These are phyloP conservation scores for Microhierax caerulescens DNA, from an alignment of 2,797 vertebrate genomes.

Conservation along the genomic window DNA sequence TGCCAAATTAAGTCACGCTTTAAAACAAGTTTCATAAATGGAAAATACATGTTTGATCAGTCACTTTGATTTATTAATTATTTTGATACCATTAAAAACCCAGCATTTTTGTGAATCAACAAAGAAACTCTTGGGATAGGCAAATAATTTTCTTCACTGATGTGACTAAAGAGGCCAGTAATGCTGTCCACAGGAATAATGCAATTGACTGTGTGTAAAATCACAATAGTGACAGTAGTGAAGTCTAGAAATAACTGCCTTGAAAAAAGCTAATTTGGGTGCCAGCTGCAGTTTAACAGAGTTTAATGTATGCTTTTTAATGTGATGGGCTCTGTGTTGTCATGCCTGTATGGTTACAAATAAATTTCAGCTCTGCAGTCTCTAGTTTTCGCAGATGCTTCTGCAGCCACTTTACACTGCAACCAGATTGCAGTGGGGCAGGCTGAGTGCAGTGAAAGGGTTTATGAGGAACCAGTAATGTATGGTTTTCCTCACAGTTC, in stretches of 20 bases:
- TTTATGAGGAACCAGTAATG: background rate
- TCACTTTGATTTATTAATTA: background rate
- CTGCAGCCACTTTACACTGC: background rate
- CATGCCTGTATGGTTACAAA: background rate
- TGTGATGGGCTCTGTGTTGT: background rate
- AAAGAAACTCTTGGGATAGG: background rate
- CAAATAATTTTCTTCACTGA: background rate
- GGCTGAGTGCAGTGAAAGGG: background rate
- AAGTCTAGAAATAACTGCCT: background rate
- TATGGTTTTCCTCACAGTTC: background rate
- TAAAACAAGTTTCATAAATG: background rate
- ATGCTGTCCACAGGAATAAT: background rate
- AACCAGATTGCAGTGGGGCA: background rate
- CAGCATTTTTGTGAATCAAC: background rate
- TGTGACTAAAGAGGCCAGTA: accelerated
- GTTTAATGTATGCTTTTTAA: background rate
- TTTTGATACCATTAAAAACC: background rate
- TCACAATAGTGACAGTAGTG: background rate
- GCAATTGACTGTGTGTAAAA: background rate
- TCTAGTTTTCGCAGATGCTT: background rate
- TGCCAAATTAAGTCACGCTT: background rate
- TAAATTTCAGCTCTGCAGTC: background rate
- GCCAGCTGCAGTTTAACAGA: background rate
- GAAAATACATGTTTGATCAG: background rate
- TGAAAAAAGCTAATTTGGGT: background rate